Base-by-base conservation (phyloP, 2,888 invertebrate genomes). In the Odontocerum albicorne region DNA sequence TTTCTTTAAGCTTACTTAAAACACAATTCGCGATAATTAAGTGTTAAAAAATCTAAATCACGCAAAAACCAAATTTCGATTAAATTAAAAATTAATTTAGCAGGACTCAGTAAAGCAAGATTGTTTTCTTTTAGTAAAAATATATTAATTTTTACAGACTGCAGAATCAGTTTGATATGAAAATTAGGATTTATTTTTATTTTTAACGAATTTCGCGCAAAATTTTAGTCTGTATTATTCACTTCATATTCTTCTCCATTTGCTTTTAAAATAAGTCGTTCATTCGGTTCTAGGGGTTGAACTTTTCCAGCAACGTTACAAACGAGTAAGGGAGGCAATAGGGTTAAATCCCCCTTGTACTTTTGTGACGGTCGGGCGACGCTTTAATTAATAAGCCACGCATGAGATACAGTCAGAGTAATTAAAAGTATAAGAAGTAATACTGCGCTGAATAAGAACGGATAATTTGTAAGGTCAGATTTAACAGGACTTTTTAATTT, bases 321-420 rank as follows among this genome's bases (percentile, higher is more conserved):
- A 27, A 32, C n/a, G 10, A 12, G 16, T 39, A 19, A 27, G 27
- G 27, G 27, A 6, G 27, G 10, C 6, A 27, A 27, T 27, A 7
- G 6, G 6, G 6, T 10, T 7, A 6, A 27, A 7, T 27, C 10
- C 10, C 6, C 27, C 10, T 27, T 7, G 6, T 27, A 39, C 50
- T 36, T 49, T 57, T 49, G 36, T 49, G 57, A 45, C 43, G 43
- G 45, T 19, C 49, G 42, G 39, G 44, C 49, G 49, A 49, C 44
- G 54, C 54, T 50, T 58, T 54, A 49, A 58, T 55, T 58, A 58
- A 55, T 53, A 56, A 59, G 56, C 59, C 56, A 59, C 52, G 59
- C 59, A 56, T 56, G 59, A 59, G 56, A 52, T 20, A 59, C 53
- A 56, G 45, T 47, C 38, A 19, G 43, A 56, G 59, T 59, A 56